Evolutionary conservation across 2,888 invertebrate species (phyloP).

Genomic region (Euproctis similis): DNA sequence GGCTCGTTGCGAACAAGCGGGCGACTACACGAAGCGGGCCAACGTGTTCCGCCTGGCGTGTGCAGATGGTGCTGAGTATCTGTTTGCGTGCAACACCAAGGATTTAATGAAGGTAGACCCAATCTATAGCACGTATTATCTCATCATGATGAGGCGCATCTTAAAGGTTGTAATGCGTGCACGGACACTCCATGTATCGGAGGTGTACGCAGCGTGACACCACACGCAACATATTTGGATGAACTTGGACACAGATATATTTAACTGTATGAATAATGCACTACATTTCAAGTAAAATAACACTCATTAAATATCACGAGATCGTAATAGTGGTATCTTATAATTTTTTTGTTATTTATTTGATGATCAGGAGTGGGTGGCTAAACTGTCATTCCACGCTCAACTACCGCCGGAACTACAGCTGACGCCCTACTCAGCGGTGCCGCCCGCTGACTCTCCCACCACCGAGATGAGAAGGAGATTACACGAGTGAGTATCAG

Average conservation of each 20-base stretch:
- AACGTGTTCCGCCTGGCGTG: slow-evolving; percentile 92
- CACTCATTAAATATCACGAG: too few relatives aligned
- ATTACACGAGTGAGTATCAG: slow-evolving; percentile 48
- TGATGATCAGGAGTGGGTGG: slow-evolving; percentile 88
- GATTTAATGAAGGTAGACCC: slow-evolving; percentile 81
- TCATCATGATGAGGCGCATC: too few relatives aligned
- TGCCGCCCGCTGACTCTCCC: slow-evolving; percentile 65
- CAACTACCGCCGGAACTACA: slow-evolving; percentile 92
- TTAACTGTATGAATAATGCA: too few relatives aligned
- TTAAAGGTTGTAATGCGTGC: too few relatives aligned
- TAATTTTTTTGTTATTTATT: too few relatives aligned
- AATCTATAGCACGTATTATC: too few relatives aligned
- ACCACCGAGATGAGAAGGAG: slow-evolving; percentile 51
- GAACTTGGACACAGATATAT: too few relatives aligned
- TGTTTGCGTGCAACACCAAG: slow-evolving; percentile 86
- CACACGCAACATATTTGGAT: too few relatives aligned
- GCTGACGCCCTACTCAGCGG: slow-evolving; percentile 86
- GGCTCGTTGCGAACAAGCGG: slow-evolving; percentile 89
- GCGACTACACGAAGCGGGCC: slow-evolving; percentile 96
- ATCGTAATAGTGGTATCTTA: too few relatives aligned
- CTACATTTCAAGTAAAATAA: too few relatives aligned
- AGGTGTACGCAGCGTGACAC: too few relatives aligned
- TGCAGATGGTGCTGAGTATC: slow-evolving; percentile 94
- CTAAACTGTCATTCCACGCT: slow-evolving; percentile 95
- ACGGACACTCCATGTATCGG: too few relatives aligned